Evolutionary conservation across 2,797 vertebrate genomes (phyloP).

Genomic region (Characodon lateralis): DNA sequence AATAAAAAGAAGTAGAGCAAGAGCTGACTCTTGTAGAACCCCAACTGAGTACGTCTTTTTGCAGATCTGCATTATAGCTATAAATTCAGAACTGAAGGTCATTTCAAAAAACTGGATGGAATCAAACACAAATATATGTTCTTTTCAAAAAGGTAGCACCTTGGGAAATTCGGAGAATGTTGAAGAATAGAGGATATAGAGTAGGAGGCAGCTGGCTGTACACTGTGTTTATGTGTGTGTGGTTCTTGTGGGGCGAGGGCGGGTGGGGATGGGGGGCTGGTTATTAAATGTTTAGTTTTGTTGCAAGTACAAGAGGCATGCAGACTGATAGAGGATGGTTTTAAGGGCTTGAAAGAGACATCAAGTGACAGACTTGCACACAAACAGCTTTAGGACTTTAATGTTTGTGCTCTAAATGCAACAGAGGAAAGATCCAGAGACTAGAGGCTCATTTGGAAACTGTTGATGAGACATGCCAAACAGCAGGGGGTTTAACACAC

Average conservation of each 20-base stretch:
- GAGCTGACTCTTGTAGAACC: neutral
- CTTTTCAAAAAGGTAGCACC: constrained; percentile 1
- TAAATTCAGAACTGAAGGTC: neutral
- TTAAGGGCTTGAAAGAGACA: constrained; percentile 28
- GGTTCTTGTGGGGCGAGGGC: neutral
- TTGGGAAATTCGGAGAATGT: constrained; percentile 26
- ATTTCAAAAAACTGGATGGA: neutral
- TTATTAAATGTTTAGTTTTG: constrained; percentile 40
- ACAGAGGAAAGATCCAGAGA: constrained; percentile 8
- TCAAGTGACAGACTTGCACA: constrained; percentile 8
- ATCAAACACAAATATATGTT: neutral
- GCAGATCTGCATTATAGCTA: neutral
- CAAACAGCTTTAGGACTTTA: neutral
- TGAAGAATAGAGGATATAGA: neutral
- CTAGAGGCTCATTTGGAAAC: constrained; percentile 23
- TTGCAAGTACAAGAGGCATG: constrained; percentile 40
- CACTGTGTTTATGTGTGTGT: constrained; percentile 15
- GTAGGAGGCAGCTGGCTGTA: constrained; percentile 29
- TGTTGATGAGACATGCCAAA: constrained; percentile 36
- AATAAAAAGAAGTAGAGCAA: neutral
- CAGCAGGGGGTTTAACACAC: constrained; percentile 23
- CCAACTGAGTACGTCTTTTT: neutral
- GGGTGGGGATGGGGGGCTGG: constrained; percentile 15
- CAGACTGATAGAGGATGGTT: constrained; percentile 40
- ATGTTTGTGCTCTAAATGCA: constrained; percentile 19